Evolutionary conservation across 2,888 invertebrate species (phyloP), one percentile per base, ranked within the genome.

Genomic region (Drosophila merina): DNA sequence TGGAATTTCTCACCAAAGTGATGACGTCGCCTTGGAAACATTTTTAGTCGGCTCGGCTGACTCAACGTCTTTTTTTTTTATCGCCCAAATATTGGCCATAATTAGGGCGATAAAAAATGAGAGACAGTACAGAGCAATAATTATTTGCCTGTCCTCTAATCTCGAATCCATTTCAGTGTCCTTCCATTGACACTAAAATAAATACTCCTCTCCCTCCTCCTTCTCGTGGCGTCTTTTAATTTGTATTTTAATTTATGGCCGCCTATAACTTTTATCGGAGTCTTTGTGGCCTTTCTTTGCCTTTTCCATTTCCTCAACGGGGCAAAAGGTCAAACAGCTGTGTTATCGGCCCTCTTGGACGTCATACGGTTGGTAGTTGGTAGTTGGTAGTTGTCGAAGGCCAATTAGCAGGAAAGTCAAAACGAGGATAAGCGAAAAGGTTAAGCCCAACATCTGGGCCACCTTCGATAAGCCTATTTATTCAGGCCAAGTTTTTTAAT

Each of bases 161-260:
- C 40, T 48, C 12, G 6, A 12, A 47, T 47, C 33, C 38, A 45
- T 44, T 25, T 45, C 44, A 8, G 10, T 12, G 26, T 12, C 20
- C 14, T n/a, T 38, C 44, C 25, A 3, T 42, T 8, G 8, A 40
- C 10, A 42, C 47, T 56, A 30, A 55, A 55, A 14, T 36, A 25
- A 31, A n/a, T 40, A 9, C 26, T 8, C 31, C 20, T 47, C 42
- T 33, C 45, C 28, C 51, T 33, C 45, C 28, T 50, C 44, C 45
- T 45, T 55, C 57, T 64, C 20, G 20, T 50, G 50, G 44, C 54
- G 67, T 68, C 73, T 77, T 84, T 79, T 84, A 81, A 84, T 81
- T 82, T 82, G 82, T 81, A 82, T 84, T 82, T 79, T 81, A 82
- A 82, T 82, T 82, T 82, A 82, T 84, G 79, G 60, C 57, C 49